These are phyloP conservation scores for Pipistrellus pipistrellus DNA, from an alignment of 2,797 vertebrate genomes.

Conservation along the genomic window DNA sequence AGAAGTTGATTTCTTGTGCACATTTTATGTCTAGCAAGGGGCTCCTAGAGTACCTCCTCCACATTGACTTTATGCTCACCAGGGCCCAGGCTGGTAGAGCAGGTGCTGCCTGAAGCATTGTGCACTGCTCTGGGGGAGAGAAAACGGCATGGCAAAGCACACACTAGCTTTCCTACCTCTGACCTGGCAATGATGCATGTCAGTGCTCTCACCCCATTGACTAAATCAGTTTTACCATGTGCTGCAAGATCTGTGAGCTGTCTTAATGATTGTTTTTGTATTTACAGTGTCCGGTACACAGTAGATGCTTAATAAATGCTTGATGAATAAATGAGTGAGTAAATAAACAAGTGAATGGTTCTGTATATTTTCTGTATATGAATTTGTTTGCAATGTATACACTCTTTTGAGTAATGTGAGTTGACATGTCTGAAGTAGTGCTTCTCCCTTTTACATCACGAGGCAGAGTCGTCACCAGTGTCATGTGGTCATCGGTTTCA, in stretches of 20 bases:
- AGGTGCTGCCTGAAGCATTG: neutral
- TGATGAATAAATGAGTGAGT: neutral
- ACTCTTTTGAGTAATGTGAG: neutral
- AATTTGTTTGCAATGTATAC: neutral
- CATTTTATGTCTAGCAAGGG: neutral
- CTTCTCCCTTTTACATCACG: neutral
- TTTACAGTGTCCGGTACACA: neutral
- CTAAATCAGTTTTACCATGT: neutral
- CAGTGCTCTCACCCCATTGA: neutral
- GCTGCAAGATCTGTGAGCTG: neutral
- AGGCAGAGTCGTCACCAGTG: neutral
- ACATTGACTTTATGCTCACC: neutral
- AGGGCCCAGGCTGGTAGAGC: neutral
- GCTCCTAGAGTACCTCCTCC: neutral
- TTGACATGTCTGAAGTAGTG: neutral
- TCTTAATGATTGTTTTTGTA: neutral
- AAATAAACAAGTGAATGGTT: neutral
- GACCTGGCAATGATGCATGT: too few relatives aligned
- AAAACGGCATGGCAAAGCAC: neutral
- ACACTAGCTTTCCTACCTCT: neutral
- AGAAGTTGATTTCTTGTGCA: neutral
- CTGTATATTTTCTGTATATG: neutral
- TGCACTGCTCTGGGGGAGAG: neutral
- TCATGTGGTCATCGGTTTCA: neutral
- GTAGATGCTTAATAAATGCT: neutral